Evolutionary conservation across 2,888 invertebrate species (phyloP), one percentile per base, ranked within the genome.

Genomic region (Tromatobia lineatoria): DNA sequence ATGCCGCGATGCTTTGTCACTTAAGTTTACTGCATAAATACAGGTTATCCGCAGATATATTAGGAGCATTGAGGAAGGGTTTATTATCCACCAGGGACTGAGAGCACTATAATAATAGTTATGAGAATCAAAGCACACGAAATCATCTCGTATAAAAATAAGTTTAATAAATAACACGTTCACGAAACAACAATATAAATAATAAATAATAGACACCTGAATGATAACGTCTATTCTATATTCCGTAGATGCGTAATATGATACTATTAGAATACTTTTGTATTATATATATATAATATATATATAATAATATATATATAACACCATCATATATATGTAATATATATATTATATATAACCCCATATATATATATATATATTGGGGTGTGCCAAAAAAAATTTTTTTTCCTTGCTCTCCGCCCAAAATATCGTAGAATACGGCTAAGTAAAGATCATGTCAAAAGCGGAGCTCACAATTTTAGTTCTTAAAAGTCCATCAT

Each of bases 121-220:
- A 45, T 59, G 3, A 75, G 20, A 34, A 75, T 10, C 23, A 20
- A 34, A 34, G 29, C 3, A 59, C 45, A 42, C 38, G 3, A 3
- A 23, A 71, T 80, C 74, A 64, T 78, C 69, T 88, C 88, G 88
- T 93, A 92, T 89, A 93, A 93, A 93, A 93, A 92, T 92, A 92
- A 82, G 89, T 93, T 93, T 93, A 92, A 92, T 91, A 91, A 90
- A 92, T 92, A 93, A 91, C 90, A 91, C 86, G 89, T 91, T 64
- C 50, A 77, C 74, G 70, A 74, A 90, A 90, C 88, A 91, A 91
- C 88, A 87, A 88, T 92, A 92, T 71, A 77, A 91, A 92, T 84
- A 84, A 84, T 92, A 93, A 91, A 88, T 80, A 82, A 79, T 83
- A 76, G 67, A 70, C 47, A 77, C 70, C 71, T 83, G 74, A 76